Base-by-base conservation (phyloP, 2,888 invertebrate species). In the Callyntrura sp. region DNA sequence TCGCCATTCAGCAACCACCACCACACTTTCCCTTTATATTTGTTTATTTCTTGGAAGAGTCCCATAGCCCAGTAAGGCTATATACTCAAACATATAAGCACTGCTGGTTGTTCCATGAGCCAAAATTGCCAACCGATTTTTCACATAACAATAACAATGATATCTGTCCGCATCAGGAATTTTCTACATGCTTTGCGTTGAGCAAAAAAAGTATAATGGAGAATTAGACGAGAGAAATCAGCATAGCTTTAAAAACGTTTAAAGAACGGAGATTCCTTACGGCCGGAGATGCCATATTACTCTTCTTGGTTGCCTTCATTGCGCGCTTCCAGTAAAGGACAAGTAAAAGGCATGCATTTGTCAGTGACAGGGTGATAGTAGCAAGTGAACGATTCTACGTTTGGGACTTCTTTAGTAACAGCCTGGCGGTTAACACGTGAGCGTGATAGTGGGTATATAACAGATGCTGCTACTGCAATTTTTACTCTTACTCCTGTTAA, bases 61-160 rank as follows among this genome's bases (percentile, higher is more conserved):
- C 17, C 57, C 57, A 57, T n/a, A n/a, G n/a, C n/a, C n/a, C 35
- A 4, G 25, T 6, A 62, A 62, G 11, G 62, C 25, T 20, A 5
- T 23, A 14, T 11, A 28, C n/a, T n/a, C n/a, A n/a, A n/a, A n/a
- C 20, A 60, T 60, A 60, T 60, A 20, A 9, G 60, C 17, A 17
- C 35, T 25, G 28, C 28, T 2, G 14, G n/a, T 28, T 28, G 35
- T 65, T n/a, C 3, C 65, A 1, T 65, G 65, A 65, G 70, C 70
- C 70, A 70, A 70, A 68, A 70, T 17, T 9, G 11, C 1, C 70
- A n/a, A 17, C 5, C 11, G 9, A 17, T 43, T 70, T 70, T 70
- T 70, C 70, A 43, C 70, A 51, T 76, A 73, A 73, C 48, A 73
- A 73, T 73, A 73, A 48, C 43, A 68, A 3, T 43, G 43, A 55